These are phyloP conservation scores for Calameuta idolon DNA, from an alignment of 2,888 invertebrate species.

Conservation along the genomic window DNA sequence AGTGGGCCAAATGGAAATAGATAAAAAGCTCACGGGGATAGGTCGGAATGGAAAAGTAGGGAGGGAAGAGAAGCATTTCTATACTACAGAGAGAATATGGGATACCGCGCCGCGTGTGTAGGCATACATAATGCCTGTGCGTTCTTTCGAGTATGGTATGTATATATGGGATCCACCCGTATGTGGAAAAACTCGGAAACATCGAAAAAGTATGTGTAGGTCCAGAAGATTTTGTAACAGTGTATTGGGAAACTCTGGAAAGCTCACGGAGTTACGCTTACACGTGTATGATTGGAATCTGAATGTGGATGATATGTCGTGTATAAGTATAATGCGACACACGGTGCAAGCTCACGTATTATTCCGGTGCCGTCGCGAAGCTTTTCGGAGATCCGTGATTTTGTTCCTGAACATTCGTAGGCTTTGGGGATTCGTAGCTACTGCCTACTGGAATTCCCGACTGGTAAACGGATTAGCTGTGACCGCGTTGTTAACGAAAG, in stretches of 20 bases:
- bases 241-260: background rate
- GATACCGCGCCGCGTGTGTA: slow-evolving; percentile 27
- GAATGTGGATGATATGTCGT: background rate
- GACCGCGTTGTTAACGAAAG: background rate
- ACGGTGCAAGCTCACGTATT: background rate
- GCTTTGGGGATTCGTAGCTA: background rate
- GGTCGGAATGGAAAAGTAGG: background rate
- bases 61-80: background rate
- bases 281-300: background rate
- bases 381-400: slow-evolving; percentile 5
- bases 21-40: slow-evolving; percentile 54
- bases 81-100: slow-evolving; percentile 20
- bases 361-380: slow-evolving; percentile 6
- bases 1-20: slow-evolving; percentile 62
- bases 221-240: background rate
- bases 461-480: slow-evolving; percentile 8
- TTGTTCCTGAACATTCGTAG: slow-evolving; percentile 5
- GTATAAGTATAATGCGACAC: background rate
- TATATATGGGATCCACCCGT: background rate
- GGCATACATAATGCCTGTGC: slow-evolving; percentile 22
- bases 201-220: background rate
- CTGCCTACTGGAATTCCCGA: background rate
- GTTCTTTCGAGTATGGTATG: background rate
- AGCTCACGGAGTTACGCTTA: background rate
- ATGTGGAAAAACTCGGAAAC: background rate